Conservation (phyloP, 1,140 invertebrate genomes). For the Solenopsis fugax region DNA sequence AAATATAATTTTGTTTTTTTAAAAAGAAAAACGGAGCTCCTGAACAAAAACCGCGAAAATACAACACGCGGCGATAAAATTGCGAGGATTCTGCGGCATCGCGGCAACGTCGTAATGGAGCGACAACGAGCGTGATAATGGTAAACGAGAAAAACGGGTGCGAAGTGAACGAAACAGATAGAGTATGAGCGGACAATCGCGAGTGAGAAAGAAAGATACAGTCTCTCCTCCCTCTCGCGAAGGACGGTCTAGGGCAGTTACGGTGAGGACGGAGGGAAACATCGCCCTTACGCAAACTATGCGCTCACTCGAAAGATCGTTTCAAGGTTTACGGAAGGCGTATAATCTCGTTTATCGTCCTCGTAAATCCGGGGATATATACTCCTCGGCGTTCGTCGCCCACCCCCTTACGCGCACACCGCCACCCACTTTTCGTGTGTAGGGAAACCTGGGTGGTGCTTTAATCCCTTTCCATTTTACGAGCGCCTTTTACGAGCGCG, state of each 20-base stretch:
- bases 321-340: conserved; percentile 80
- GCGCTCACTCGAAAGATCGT: conserved; percentile 79
- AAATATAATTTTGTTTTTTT: not conserved
- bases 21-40: not conserved
- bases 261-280: conserved; percentile 28
- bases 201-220: conserved; percentile 11
- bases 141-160: conserved; percentile 45
- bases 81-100: conserved; percentile 41
- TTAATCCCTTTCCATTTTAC: conserved; percentile 82
- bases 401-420: conserved; percentile 26
- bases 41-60: conserved; percentile 12
- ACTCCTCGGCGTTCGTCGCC: conserved; percentile 70
- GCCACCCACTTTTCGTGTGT: conserved; percentile 49
- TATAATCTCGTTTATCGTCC: conserved; percentile 83
- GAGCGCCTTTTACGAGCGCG: conserved; percentile 79
- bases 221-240: not conserved
- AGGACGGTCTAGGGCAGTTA: not conserved
- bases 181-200: conserved; percentile 6
- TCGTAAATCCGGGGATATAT: conserved; percentile 83
- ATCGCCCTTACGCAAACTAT: conserved; percentile 74
- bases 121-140: conserved; percentile 41
- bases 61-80: conserved; percentile 39
- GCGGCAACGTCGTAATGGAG: conserved; percentile 43
- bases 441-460: conserved; percentile 70
- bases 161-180: conserved; percentile 14